phyloP scores from a whole-genome alignment of 2,113 vertebrate genomes.

The Oreochromis tanganicae region DNA sequence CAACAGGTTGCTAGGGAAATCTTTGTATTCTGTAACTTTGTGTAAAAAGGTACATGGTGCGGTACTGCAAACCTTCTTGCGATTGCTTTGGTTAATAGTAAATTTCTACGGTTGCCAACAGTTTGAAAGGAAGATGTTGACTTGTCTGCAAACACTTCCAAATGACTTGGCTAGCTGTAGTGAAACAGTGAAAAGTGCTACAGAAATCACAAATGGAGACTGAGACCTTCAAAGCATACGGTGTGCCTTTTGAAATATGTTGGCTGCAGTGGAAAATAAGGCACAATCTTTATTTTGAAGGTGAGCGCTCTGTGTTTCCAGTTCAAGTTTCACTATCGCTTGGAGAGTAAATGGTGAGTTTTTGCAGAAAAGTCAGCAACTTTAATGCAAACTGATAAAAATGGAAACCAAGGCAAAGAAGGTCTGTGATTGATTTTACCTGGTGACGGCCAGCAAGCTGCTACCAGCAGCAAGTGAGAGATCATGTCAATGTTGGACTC shows the following conservation, averaged over 20 bases:
- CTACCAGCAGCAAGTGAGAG: not conserved
- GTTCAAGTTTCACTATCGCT: not conserved
- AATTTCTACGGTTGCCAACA: not conserved
- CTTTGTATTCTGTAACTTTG: not conserved
- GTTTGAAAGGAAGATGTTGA: not conserved
- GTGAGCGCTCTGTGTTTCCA: not conserved
- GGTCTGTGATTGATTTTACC: not conserved
- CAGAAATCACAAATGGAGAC: not conserved
- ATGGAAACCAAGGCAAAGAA: not conserved
- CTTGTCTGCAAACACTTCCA: not conserved
- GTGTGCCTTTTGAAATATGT: not conserved
- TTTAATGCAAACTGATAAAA: not conserved
- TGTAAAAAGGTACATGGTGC: not conserved
- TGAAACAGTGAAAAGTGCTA: not conserved
- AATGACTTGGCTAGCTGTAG: not conserved
- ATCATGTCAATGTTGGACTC: not conserved
- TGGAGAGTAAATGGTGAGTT: not conserved
- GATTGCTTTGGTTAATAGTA: not conserved
- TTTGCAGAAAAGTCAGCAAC: not conserved
- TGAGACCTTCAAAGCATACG: not conserved
- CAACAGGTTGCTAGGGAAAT: not conserved
- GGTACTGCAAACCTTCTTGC: not conserved
- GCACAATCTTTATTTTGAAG: not conserved
- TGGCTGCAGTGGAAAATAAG: not conserved
- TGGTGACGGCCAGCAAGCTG: not conserved